A percentile compares a stretch with the other conserved stretches of the same genome.
These are phyloP conservation scores for Eulemur albifrons DNA, from an alignment of 2,797 vertebrate species.

Conservation along the genomic window DNA sequence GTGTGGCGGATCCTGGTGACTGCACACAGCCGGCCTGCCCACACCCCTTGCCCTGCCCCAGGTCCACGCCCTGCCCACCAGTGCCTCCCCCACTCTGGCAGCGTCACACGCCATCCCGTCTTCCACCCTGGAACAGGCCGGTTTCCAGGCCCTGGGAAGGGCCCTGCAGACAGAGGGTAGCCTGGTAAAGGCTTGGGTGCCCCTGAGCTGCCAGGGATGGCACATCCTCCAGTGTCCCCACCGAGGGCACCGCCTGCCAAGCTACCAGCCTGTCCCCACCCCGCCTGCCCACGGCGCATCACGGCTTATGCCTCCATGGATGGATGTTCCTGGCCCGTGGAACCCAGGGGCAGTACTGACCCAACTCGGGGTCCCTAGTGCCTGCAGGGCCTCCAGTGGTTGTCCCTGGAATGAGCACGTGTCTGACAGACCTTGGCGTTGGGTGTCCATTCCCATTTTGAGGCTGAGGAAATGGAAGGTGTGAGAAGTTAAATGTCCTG, in stretches of 20 bases:
- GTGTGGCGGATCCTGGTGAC: background rate
- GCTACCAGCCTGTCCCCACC: background rate
- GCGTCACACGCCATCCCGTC: background rate
- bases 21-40: background rate
- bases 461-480: background rate
- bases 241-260: too few relatives aligned
- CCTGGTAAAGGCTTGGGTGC: too few relatives aligned
- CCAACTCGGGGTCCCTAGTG: too few relatives aligned
- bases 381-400: background rate
- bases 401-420: background rate
- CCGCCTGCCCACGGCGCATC: accelerated
- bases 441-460: background rate
- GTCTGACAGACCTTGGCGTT: background rate
- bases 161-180: background rate
- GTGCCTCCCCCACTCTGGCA: background rate
- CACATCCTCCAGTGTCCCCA: too few relatives aligned
- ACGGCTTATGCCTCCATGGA: background rate
- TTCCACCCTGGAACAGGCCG: background rate
- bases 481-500: background rate
- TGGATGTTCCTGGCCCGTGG: background rate
- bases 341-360: too few relatives aligned
- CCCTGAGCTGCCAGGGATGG: background rate
- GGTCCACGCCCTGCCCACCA: background rate
- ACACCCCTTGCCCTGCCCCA: background rate
- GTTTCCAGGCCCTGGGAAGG: background rate